Evolutionary conservation across 1,140 invertebrate genomes (phyloP).

Genomic region (Laodelphax striatellus): DNA sequence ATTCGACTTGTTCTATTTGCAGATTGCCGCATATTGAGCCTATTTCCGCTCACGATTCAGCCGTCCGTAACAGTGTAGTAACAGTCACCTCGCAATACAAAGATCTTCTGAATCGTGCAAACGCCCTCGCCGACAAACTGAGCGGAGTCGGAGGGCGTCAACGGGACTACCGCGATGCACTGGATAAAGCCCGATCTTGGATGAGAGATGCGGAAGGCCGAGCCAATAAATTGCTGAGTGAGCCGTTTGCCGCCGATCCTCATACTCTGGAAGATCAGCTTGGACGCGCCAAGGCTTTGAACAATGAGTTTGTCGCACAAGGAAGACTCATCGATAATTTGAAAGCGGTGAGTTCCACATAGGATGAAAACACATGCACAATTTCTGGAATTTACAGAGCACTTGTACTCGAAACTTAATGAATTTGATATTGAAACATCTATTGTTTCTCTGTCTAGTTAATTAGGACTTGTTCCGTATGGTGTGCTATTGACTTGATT

Average conservation of each 20-base stretch:
- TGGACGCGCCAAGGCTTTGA: constrained; percentile 66
- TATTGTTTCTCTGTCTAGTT: too few species aligned
- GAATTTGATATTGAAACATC: too few species aligned
- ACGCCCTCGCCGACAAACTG: constrained; percentile 65
- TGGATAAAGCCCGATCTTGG: constrained; percentile 76
- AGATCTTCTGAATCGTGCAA: constrained; percentile 65
- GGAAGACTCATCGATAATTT: constrained; percentile 72
- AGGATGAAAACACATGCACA: too few species aligned
- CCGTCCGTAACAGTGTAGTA: constrained; percentile 56
- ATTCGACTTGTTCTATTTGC: too few species aligned
- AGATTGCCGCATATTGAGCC: constrained; percentile 58
- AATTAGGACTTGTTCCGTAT: too few species aligned
- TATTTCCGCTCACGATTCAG: constrained; percentile 50
- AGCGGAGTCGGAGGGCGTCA: constrained; percentile 65
- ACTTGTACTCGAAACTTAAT: too few species aligned
- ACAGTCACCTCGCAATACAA: constrained; percentile 57
- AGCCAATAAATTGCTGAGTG: constrained; percentile 47
- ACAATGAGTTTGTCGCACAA: constrained; percentile 78
- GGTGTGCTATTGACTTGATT: too few species aligned
- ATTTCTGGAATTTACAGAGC: too few species aligned
- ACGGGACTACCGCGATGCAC: constrained; percentile 66
- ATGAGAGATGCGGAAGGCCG: constrained; percentile 51
- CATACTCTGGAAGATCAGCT: constrained; percentile 80
- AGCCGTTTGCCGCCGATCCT: constrained; percentile 74
- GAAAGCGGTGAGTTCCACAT: constrained; percentile 43